Conservation (phyloP, 2,797 vertebrate genomes). For the Chelon auratus region DNA sequence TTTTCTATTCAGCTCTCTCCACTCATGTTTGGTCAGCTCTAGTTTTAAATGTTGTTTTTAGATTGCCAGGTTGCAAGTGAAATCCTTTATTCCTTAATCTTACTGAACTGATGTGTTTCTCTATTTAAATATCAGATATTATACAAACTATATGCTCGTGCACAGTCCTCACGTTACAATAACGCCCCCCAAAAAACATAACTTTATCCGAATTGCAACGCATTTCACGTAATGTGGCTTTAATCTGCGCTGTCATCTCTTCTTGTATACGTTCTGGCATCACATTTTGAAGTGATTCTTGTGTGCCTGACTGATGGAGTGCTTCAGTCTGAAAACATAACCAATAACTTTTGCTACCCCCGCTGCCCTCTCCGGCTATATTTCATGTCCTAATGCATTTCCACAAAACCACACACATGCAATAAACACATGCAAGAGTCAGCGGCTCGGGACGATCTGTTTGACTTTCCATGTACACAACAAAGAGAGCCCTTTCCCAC, state of each 20-base stretch:
- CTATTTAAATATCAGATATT: not conserved
- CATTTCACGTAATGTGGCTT: not conserved
- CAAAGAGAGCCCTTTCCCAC: constrained; percentile 33
- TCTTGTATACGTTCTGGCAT: not conserved
- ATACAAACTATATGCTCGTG: not conserved
- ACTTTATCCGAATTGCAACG: not conserved
- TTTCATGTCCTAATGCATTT: constrained; percentile 37
- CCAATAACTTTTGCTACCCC: constrained; percentile 4
- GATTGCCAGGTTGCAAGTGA: no score
- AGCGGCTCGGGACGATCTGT: constrained; percentile 38
- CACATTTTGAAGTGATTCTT: no score
- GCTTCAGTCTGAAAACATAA: constrained; percentile 21
- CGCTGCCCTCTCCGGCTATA: not conserved
- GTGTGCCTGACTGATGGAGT: constrained; percentile 1
- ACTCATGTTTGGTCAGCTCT: no score
- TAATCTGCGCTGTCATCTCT: not conserved
- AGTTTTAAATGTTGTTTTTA: no score
- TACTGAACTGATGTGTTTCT: not conserved
- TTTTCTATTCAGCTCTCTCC: no score
- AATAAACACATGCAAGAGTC: constrained; percentile 38
- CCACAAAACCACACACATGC: constrained; percentile 27
- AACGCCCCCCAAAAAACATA: no score
- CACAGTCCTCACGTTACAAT: not conserved
- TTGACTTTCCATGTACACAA: constrained; percentile 36
- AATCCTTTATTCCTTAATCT: no score